phyloP scores from a whole-genome alignment of 2,888 invertebrate species.

The Eretmocerus hayati region DNA sequence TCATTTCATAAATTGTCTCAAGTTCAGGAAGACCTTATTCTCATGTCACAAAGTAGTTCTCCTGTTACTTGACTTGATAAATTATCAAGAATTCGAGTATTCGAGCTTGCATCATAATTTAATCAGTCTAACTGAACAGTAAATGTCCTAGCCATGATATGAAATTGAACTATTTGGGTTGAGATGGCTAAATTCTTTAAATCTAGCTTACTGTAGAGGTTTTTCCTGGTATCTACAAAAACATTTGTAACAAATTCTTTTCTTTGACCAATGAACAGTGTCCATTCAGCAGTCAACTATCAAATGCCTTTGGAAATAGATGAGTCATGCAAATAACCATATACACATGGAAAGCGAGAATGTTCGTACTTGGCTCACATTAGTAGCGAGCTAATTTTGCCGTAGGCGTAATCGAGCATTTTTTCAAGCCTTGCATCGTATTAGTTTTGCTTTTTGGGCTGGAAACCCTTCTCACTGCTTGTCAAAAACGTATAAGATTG shows the following conservation, averaged over 20 bases:
- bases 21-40: neutral
- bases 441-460: conserved; percentile 49
- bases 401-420: conserved; percentile 47
- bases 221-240: no score
- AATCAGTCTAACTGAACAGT: no score
- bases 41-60: neutral
- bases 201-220: no score
- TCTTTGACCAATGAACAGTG: no score
- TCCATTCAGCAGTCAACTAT: no score
- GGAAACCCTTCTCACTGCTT: conserved; percentile 48
- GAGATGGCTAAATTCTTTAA: no score
- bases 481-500: conserved; percentile 40
- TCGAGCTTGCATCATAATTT: no score
- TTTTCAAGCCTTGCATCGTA: conserved; percentile 46
- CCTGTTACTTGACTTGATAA: neutral
- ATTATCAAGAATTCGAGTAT: no score
- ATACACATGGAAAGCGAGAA: conserved; percentile 35
- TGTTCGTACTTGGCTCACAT: conserved; percentile 43
- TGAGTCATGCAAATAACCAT: conserved; percentile 37
- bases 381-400: conserved; percentile 43
- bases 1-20: no score
- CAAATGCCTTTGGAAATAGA: conserved; percentile 37
- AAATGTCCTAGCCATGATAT: no score
- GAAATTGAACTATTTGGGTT: no score
- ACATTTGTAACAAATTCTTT: no score